Conservation (phyloP, 1,140 invertebrate genomes). For the Drosophila seguyi region DNA sequence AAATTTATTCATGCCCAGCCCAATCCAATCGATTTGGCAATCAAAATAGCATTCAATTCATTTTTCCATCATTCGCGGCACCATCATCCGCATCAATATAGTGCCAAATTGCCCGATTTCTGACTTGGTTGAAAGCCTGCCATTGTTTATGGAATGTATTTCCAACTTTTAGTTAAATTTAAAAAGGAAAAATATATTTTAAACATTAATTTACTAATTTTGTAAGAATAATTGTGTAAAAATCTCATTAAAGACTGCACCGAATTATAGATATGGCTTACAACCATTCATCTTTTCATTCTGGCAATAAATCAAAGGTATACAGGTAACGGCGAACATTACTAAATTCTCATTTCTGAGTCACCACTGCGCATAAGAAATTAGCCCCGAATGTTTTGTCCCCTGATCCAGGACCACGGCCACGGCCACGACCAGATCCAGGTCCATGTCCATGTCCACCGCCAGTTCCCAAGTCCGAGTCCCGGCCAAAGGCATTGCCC, state of each 20-base stretch:
- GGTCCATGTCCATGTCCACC: constrained; percentile 4
- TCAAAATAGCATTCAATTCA: constrained; percentile 69
- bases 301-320: constrained; percentile 8
- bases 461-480: constrained; percentile 16
- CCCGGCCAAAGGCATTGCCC: constrained; percentile 65
- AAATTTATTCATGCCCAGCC: constrained; percentile 52
- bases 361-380: constrained; percentile 30
- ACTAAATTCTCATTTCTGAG: constrained; percentile 23
- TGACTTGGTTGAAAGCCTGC: constrained; percentile 23
- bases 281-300: constrained; percentile 8
- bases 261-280: background rate
- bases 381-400: constrained; percentile 40
- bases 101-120: constrained; percentile 54
- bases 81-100: background rate
- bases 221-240: background rate
- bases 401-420: constrained; percentile 17
- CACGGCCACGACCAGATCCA: constrained; percentile 42
- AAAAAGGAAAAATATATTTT: background rate
- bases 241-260: background rate
- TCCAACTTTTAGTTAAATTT: background rate
- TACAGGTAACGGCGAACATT: constrained; percentile 3
- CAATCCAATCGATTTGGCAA: constrained; percentile 34
- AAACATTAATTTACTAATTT: background rate
- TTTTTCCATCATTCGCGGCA: constrained; percentile 37
- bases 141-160: background rate